Evolutionary conservation across 1,140 invertebrate species (phyloP).

Genomic region (Cydia strobilella): DNA sequence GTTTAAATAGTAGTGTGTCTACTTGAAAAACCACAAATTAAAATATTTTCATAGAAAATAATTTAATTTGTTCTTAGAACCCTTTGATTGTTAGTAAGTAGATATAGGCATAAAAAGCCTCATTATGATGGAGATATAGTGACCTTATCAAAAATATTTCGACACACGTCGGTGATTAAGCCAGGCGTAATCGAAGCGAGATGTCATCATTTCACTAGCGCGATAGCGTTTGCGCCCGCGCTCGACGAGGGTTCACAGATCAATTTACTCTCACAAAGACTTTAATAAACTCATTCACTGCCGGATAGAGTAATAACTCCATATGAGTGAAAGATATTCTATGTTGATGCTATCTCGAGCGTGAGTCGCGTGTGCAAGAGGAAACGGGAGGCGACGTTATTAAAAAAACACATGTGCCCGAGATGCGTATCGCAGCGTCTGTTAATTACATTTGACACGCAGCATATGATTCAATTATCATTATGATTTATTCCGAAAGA

Average conservation of each 20-base stretch:
- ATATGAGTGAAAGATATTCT: constrained; percentile 70
- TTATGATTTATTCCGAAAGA: constrained; percentile 74
- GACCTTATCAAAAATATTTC: constrained; percentile 39
- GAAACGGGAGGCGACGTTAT: constrained; percentile 71
- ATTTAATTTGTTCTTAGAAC: too few species aligned
- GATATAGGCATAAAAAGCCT: not conserved
- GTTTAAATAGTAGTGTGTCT: too few species aligned
- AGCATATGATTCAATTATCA: constrained; percentile 80
- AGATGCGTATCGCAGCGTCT: constrained; percentile 76
- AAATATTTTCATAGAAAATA: too few species aligned
- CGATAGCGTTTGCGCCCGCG: constrained; percentile 56
- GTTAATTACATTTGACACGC: constrained; percentile 79
- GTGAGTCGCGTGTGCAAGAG: constrained; percentile 70
- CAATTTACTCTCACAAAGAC: constrained; percentile 73
- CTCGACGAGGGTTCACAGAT: constrained; percentile 52
- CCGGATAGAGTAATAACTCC: constrained; percentile 65
- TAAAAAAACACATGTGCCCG: constrained; percentile 77
- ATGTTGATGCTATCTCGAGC: constrained; percentile 71
- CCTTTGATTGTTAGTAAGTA: not conserved
- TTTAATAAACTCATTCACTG: constrained; percentile 66
- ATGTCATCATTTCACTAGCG: constrained; percentile 45
- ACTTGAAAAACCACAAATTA: too few species aligned
- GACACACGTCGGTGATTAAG: constrained; percentile 41
- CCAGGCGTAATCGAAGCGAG: constrained; percentile 48
- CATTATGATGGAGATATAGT: constrained; percentile 3